Base-by-base conservation (phyloP, 2,888 invertebrate species). In the Platerodrilus igneus region DNA sequence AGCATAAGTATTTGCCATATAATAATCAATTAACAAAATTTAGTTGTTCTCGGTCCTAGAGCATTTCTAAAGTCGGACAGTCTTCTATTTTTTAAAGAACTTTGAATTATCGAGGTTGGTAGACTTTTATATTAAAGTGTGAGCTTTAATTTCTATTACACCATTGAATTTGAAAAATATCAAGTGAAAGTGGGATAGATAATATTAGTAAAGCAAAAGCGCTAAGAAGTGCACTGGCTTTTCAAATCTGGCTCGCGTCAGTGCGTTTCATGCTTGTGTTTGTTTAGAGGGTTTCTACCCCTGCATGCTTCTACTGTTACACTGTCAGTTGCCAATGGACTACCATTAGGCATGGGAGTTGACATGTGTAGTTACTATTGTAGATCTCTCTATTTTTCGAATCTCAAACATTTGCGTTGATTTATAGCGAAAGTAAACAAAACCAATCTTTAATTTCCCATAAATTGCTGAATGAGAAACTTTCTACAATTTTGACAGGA, bases 161-260 rank as follows among this genome's bases (percentile, higher is more conserved):
- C n/a, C n/a, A n/a, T n/a, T n/a, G n/a, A n/a, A n/a, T n/a, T n/a
- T n/a, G n/a, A n/a, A n/a, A n/a, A n/a, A n/a, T n/a, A n/a, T n/a
- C n/a, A n/a, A n/a, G n/a, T n/a, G n/a, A n/a, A n/a, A n/a, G n/a
- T n/a, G n/a, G n/a, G n/a, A n/a, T n/a, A n/a, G n/a, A n/a, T n/a
- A 10, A n/a, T n/a, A n/a, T n/a, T n/a, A n/a, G n/a, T n/a, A n/a
- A n/a, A n/a, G 23, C 13, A 21, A 21, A 38, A 36, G 37, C 40
- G 38, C 37, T 37, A 45, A 45, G 45, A 47, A 46, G 45, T 45
- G 52, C 50, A 49, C 46, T 52, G 52, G 52, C 56, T 56, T 53
- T 51, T 47, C 45, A 51, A 56, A 56, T 46, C 53, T 51, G 53
- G 48, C 46, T 45, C 55, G 55, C 55, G 57, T 55, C 57, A 55